Evolutionary conservation across 1,140 invertebrate genomes (phyloP), one percentile per base, ranked within the genome.

Genomic region (Meloidogyne hapla): DNA sequence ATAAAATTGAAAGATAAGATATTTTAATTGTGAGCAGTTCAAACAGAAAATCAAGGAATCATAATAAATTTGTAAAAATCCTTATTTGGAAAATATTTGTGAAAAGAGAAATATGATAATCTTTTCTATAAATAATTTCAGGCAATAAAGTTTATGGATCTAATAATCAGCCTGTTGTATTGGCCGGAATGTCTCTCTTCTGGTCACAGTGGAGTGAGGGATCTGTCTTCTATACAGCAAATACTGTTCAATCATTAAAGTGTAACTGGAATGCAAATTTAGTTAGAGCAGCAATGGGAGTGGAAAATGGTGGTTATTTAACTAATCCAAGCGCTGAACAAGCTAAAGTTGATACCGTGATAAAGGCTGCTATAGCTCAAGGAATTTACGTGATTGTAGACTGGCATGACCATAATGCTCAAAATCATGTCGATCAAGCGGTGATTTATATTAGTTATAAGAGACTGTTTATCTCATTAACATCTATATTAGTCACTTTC

Each of bases 181-280:
- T 61, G 1, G 15, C 15, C 13, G 75, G 75, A 64, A 77, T 77
- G 75, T 75, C 70, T 0, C 61, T 77, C 15, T 77, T 75, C 18
- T 77, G 75, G 75, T 26, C 33, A 8, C 75, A 77, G 48, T 77
- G 75, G 75, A 71, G 45, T 40, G 67, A 69, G 13, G 70, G 64
- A 10, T 62, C 73, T n/a, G 48, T 76, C 9, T 77, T 63, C 12
- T 77, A 72, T 40, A 77, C 77, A 9, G 75, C 75, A n/a, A 68
- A 77, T 25, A 77, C 75, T 56, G 62, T 77, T 9, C 48, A 76
- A 18, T 45, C 65, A 28, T 56, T 75, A 21, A 75, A 75, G 45
- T 66, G 64, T 56, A 66, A 65, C 9, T 75, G 73, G 73, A 65
- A 65, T 67, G 23, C 67, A 3, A 75, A 75, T 33, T 15, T 75